These are phyloP conservation scores for Lasioglossum oenotherae DNA, from an alignment of 2,888 invertebrate species.

Conservation along the genomic window DNA sequence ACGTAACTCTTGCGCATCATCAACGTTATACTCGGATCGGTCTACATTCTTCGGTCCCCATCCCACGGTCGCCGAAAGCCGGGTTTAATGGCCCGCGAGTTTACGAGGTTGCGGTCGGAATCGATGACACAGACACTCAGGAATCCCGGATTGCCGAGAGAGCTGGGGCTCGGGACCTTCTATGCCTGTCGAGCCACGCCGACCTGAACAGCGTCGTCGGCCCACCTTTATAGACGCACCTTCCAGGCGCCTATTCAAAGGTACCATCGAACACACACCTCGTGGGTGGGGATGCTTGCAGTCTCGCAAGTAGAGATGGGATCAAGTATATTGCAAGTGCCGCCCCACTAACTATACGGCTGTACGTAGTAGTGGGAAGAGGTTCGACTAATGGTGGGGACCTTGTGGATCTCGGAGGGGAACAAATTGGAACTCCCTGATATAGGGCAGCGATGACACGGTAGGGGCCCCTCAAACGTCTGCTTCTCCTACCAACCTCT, in stretches of 20 bases:
- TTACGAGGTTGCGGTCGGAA: slow-evolving; percentile 58
- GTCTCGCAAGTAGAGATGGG: slow-evolving; percentile 68
- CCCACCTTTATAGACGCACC: slow-evolving; percentile 55
- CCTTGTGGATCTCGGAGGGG: too few species aligned
- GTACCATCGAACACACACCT: slow-evolving; percentile 47
- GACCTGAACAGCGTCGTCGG: slow-evolving; percentile 11
- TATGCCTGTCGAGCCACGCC: slow-evolving; percentile 23
- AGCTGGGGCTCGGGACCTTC: slow-evolving; percentile 38
- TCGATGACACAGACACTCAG: slow-evolving; percentile 67
- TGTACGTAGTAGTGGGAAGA: too few species aligned
- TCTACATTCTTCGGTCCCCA: slow-evolving; percentile 36
- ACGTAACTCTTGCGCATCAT: neutral
- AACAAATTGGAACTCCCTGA: too few species aligned
- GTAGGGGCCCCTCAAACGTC: too few species aligned
- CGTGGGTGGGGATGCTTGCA: slow-evolving; percentile 63
- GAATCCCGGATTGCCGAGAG: slow-evolving; percentile 56
- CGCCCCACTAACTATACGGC: too few species aligned
- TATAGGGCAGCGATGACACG: too few species aligned
- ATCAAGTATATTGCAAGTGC: neutral
- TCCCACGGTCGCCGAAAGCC: slow-evolving; percentile 29
- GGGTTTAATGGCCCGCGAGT: slow-evolving; percentile 45
- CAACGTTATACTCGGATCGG: slow-evolving; percentile 3
- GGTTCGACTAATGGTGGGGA: too few species aligned
- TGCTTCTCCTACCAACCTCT: too few species aligned
- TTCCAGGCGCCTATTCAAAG: slow-evolving; percentile 68